Percentiles rank a stretch among this genome's conserved stretches.
Conservation (phyloP, 2,113 vertebrate genomes). For the Platysternon megacephalum region DNA sequence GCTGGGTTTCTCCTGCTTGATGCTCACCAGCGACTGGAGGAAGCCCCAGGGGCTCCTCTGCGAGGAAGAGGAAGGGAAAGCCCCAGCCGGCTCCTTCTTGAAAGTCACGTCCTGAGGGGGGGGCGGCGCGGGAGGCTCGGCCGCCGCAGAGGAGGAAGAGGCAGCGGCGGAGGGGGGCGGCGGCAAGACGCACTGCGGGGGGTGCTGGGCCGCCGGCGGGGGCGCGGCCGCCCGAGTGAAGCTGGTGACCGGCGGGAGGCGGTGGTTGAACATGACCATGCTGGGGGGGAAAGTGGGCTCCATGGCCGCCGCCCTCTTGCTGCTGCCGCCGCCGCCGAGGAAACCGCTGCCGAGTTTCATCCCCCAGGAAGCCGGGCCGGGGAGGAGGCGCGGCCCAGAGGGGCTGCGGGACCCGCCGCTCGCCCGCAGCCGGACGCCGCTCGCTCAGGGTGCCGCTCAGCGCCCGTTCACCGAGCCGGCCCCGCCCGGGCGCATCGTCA, state of each 20-base stretch:
- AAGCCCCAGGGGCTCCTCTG: constrained; percentile 87
- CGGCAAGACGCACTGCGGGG: constrained; percentile 81
- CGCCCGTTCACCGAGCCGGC: constrained; percentile 9
- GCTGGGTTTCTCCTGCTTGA: constrained; percentile 92
- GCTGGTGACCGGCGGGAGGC: constrained; percentile 95
- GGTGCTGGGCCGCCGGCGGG: constrained; percentile 85
- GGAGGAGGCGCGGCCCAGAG: constrained; percentile 40
- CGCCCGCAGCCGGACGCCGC: constrained; percentile 49
- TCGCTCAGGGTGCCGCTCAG: constrained; percentile 49
- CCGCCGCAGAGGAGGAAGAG: constrained; percentile 75
- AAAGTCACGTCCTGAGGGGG: constrained; percentile 93
- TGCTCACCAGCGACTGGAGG: constrained; percentile 90
- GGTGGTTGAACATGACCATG: constrained; percentile 98
- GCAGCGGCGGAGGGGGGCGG: constrained; percentile 81
- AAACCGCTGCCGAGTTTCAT: constrained; percentile 95
- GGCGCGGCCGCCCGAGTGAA: constrained; percentile 91
- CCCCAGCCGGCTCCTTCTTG: constrained; percentile 91
- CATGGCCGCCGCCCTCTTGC: constrained; percentile 91
- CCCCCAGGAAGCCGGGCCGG: constrained; percentile 67
- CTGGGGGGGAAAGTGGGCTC: constrained; percentile 91
- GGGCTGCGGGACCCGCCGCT: constrained; percentile 58
- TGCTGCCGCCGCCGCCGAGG: constrained; percentile 85
- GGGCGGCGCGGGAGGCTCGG: constrained; percentile 85
- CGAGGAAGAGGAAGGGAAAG: constrained; percentile 75
- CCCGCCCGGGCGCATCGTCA: constrained; percentile 50